Conservation (phyloP, 2,113 vertebrate genomes). For the Paratilapia polleni region DNA sequence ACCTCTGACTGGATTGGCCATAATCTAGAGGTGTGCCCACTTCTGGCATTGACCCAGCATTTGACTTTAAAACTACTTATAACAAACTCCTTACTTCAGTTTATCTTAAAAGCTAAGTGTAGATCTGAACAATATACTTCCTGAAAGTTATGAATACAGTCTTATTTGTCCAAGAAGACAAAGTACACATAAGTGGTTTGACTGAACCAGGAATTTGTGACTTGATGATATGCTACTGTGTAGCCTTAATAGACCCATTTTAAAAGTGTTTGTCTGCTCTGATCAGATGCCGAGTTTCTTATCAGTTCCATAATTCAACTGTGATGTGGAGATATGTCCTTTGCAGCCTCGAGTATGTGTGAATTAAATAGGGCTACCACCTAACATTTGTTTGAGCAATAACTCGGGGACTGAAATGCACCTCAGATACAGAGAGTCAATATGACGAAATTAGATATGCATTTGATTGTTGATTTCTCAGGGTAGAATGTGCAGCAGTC, state of each 20-base stretch:
- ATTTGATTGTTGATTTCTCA: constrained; percentile 3
- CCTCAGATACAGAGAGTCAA: constrained; percentile 26
- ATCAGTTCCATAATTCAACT: constrained; percentile 17
- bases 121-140: not conserved
- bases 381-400: constrained; percentile 35
- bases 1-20: constrained; percentile 23
- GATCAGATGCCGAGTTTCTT: not conserved
- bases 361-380: constrained; percentile 5
- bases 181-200: not conserved
- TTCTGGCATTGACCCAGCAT: constrained; percentile 9
- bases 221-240: not conserved
- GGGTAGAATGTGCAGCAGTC: not conserved
- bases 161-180: no score
- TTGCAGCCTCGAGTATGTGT: constrained; percentile 24
- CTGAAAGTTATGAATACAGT: not conserved
- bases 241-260: not conserved
- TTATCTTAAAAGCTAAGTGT: not conserved
- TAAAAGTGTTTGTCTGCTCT: not conserved
- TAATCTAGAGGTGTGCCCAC: constrained; percentile 53
- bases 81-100: not conserved
- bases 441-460: not conserved
- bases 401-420: not conserved
- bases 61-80: not conserved
- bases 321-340: constrained; percentile 10
- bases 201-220: not conserved